These are phyloP conservation scores for Urocitellus parryii DNA, from an alignment of 2,113 vertebrate genomes.

Conservation along the genomic window DNA sequence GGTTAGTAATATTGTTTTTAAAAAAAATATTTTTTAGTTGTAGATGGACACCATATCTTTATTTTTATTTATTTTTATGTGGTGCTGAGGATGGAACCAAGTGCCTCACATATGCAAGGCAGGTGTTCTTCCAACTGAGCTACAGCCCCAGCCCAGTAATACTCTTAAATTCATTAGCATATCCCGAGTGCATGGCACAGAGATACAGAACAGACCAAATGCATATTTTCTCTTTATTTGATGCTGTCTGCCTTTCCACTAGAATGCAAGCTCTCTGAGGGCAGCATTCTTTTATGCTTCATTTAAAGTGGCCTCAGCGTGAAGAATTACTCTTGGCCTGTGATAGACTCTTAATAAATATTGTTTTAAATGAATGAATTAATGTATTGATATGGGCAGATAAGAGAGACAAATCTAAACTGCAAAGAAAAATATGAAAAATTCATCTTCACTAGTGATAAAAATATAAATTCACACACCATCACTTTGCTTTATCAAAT, in stretches of 20 bases:
- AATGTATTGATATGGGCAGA: not conserved
- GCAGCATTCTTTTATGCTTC: not conserved
- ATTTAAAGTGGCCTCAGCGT: not conserved
- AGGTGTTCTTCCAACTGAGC: too few relatives aligned
- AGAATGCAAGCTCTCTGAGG: not conserved
- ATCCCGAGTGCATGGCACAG: not conserved
- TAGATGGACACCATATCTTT: too few relatives aligned
- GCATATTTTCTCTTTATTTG: not conserved
- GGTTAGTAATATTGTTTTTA: too few relatives aligned
- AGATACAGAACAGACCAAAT: not conserved
- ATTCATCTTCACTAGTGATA: not conserved
- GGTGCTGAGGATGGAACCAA: too few relatives aligned
- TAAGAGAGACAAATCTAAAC: not conserved
- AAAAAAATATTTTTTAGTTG: too few relatives aligned
- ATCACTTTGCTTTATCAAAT: not conserved
- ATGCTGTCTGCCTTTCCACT: not conserved
- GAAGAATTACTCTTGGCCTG: not conserved
- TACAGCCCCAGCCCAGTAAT: not conserved
- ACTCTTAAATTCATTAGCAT: not conserved
- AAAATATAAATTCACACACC: not conserved
- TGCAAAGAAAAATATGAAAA: not conserved
- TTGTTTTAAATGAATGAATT: not conserved
- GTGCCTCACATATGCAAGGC: too few relatives aligned
- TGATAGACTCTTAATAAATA: not conserved
- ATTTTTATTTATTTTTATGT: too few relatives aligned